Conservation (phyloP, 2,113 vertebrate genomes). For the Sinocyclocheilus grahami region DNA sequence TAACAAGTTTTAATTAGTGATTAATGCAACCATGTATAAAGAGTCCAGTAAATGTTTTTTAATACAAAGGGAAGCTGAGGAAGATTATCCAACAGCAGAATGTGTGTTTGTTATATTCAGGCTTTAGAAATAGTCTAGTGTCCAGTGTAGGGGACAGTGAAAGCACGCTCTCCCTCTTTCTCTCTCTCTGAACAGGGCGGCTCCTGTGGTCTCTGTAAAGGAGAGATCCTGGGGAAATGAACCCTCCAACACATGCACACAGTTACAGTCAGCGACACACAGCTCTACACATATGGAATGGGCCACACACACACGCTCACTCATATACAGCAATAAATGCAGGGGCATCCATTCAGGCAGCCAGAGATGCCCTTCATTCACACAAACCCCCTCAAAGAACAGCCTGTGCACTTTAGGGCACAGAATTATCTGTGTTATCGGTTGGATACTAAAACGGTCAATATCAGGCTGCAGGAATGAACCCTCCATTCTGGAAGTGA, state of each 20-base stretch:
- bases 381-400: slow-evolving; percentile 9
- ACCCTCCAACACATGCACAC: slow-evolving; percentile 52
- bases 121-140: slow-evolving; percentile 62
- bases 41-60: background rate
- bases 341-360: slow-evolving; percentile 33
- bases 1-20: background rate
- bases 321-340: slow-evolving; percentile 13
- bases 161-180: slow-evolving; percentile 70
- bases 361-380: slow-evolving; percentile 38
- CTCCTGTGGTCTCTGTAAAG: slow-evolving; percentile 74
- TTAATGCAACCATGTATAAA: slow-evolving; percentile 20
- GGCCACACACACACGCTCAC: slow-evolving; percentile 45
- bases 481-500: slow-evolving; percentile 77
- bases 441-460: slow-evolving; percentile 63
- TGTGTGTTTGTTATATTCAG: slow-evolving; percentile 57
- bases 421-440: slow-evolving; percentile 54
- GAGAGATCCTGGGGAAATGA: slow-evolving; percentile 75
- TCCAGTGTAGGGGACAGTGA: slow-evolving; percentile 59
- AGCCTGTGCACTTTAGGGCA: slow-evolving; percentile 27
- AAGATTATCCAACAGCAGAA: slow-evolving; percentile 51
- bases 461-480: slow-evolving; percentile 81
- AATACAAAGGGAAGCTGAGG: slow-evolving; percentile 35
- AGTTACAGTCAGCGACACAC: background rate
- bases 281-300: slow-evolving; percentile 48
- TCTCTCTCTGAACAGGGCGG: slow-evolving; percentile 74